Percentiles rank a stretch among this genome's conserved stretches.
phyloP scores from a whole-genome alignment of 2,888 invertebrate species.

The Cistogaster globosa region DNA sequence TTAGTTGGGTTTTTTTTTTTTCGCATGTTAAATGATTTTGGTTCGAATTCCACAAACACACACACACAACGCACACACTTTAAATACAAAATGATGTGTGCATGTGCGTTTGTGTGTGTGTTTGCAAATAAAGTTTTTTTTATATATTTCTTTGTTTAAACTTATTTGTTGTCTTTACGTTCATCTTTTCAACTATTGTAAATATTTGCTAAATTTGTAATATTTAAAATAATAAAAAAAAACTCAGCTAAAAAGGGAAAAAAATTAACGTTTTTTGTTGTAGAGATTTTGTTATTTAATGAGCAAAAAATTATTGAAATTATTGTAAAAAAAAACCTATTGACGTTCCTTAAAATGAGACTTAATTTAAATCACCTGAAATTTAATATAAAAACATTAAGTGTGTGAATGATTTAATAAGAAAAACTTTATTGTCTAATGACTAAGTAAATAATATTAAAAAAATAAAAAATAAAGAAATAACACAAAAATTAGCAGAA shows the following conservation, averaged over 20 bases:
- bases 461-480: too few relatives aligned
- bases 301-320: neutral
- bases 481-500: too few relatives aligned
- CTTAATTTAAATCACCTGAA: constrained; percentile 47
- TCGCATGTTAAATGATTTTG: constrained; percentile 45
- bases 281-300: constrained; percentile 28
- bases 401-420: constrained; percentile 1
- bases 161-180: constrained; percentile 30
- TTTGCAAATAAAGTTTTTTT: constrained; percentile 51
- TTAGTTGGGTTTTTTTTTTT: constrained; percentile 5
- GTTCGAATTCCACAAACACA: constrained; percentile 16
- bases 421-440: constrained; percentile 11
- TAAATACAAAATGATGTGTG: neutral
- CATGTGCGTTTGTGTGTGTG: constrained; percentile 5
- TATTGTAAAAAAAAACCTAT: neutral
- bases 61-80: neutral
- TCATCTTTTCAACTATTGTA: constrained; percentile 49
- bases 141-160: constrained; percentile 11
- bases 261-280: neutral
- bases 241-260: constrained; percentile 18
- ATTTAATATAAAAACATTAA: constrained; percentile 12
- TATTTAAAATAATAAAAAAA: constrained; percentile 35
- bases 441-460: constrained; percentile 25
- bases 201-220: constrained; percentile 69
- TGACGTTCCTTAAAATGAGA: constrained; percentile 34